These are phyloP conservation scores for Calypte anna DNA, from an alignment of 2,113 vertebrate genomes.

Conservation along the genomic window DNA sequence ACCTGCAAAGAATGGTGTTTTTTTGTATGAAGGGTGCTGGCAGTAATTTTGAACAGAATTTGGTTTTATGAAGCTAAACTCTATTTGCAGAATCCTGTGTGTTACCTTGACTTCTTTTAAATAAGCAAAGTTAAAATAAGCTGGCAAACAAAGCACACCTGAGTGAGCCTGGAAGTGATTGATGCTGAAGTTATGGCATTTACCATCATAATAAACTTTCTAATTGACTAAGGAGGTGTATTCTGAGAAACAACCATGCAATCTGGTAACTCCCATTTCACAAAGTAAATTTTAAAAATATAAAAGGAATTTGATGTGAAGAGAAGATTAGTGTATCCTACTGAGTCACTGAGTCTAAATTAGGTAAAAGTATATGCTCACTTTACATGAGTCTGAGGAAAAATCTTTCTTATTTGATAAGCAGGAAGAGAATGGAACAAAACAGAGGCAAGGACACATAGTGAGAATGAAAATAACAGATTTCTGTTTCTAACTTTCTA, in stretches of 20 bases:
- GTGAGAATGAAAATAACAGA: not conserved
- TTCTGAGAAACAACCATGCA: not conserved
- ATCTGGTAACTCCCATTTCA: slow-evolving; percentile 18
- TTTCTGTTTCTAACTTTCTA: not conserved
- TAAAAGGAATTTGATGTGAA: not conserved
- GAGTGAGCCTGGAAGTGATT: slow-evolving; percentile 10
- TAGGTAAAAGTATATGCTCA: not conserved
- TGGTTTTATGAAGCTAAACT: not conserved
- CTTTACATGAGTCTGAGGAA: not conserved
- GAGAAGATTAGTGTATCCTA: not conserved
- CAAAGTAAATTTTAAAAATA: slow-evolving; percentile 33
- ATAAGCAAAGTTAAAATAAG: not conserved
- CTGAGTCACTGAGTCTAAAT: not conserved
- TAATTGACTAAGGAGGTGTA: slow-evolving; percentile 51
- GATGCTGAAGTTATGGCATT: not conserved
- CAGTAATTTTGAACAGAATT: not conserved
- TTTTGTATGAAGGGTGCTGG: not conserved
- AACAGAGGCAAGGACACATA: not conserved
- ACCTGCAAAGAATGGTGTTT: not conserved
- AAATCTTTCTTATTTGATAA: not conserved
- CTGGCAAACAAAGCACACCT: slow-evolving; percentile 12
- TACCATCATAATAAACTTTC: not conserved
- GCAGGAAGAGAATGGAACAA: not conserved
- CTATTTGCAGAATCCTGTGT: not conserved
- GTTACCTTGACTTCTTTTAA: not conserved